Evolutionary conservation across 1,140 invertebrate species (phyloP).

Genomic region (Capitella teleta): DNA sequence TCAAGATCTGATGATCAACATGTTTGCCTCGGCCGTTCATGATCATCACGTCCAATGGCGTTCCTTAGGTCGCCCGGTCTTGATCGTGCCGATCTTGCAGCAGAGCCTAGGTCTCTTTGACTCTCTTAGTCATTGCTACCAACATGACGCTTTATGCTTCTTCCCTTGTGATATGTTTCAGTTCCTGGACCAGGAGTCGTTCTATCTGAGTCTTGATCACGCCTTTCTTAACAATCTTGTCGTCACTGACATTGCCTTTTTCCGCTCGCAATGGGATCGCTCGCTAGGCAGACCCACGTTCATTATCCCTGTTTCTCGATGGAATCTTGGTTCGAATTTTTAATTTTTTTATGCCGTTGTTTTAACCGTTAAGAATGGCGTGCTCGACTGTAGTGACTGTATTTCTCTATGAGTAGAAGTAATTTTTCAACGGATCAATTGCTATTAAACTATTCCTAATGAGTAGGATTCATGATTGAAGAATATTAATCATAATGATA

Average conservation of each 20-base stretch:
- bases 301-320: constrained; percentile 17
- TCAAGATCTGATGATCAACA: not conserved
- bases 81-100: not conserved
- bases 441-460: not conserved
- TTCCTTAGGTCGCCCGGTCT: not conserved
- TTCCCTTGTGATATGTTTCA: too few species aligned
- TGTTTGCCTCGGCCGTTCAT: not conserved
- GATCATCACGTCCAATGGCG: not conserved
- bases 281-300: constrained; percentile 45
- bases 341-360: too few species aligned
- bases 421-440: not conserved
- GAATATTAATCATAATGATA: not conserved
- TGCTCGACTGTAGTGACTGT: not conserved
- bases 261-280: constrained; percentile 34
- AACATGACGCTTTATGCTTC: too few species aligned
- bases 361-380: not conserved
- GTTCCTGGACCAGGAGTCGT: constrained; percentile 49
- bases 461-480: not conserved
- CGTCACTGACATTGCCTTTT: constrained; percentile 30
- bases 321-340: not conserved
- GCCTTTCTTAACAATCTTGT: constrained; percentile 35
- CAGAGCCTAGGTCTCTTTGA: not conserved
- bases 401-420: not conserved
- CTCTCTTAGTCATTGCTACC: too few species aligned
- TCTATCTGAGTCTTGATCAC: constrained; percentile 35